Evolutionary conservation across 2,888 invertebrate species (phyloP), one percentile per base, ranked within the genome.

Genomic region (Aproaerema taeniolella): DNA sequence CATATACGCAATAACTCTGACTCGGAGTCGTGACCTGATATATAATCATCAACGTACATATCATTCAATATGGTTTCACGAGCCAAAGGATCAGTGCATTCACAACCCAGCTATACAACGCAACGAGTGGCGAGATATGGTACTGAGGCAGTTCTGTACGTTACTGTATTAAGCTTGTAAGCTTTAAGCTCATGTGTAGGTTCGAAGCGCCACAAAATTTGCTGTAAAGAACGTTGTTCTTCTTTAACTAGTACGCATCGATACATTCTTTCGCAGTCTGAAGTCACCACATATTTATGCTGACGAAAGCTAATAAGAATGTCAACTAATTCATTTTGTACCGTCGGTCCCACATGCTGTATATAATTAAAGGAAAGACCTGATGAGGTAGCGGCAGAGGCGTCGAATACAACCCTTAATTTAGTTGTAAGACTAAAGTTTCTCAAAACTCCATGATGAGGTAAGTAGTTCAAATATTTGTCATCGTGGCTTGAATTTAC

Each of bases 381-480:
- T 24, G 38, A 31, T 3, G 9, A 17, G 2, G 38, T 38, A 6
- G 7, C 11, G 2, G 31, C 31, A 1, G 31, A 31, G 1, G 24
- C 38, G 13, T 38, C 38, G 15, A 31, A 38, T 2, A 38, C 38
- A 1, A n/a, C 3, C 2, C 15, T 14, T 14, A 40, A 15, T 20
- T 34, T 30, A 17, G 32, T 33, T 10, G 39, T 39, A 10, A 32
- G 10, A 7, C 28, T 28, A 9, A 6, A 8, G 3, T 28, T n/a
- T 28, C 28, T 8, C 2, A 28, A 9, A 7, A 28, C 10, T 6
- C 28, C 28, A 28, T 28, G 28, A 28, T 28, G 28, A 8, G 28
- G 28, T n/a, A 28, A n/a, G 28, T 8, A 28, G 10, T 28, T 8
- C n/a, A 10, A 2, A 2, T 10, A 2, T 20, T 32, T 20, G 11